phyloP scores from a whole-genome alignment of 1,140 invertebrate species.

The Meteorus sp. region DNA sequence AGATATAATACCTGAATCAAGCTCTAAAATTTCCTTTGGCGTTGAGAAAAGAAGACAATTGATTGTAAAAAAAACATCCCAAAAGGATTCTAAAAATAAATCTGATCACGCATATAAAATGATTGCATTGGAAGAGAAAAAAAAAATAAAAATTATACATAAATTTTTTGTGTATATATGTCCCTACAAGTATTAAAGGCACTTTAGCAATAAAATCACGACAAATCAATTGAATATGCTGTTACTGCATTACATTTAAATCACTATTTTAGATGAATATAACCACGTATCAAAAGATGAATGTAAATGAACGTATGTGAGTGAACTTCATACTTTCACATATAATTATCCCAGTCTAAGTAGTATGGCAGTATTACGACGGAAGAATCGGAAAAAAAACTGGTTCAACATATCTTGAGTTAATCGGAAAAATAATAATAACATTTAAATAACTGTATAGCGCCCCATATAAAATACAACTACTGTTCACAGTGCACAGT shows the following conservation, averaged over 20 bases:
- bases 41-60: too few species aligned
- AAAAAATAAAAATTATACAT: background rate
- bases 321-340: background rate
- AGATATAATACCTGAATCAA: too few species aligned
- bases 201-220: conserved; percentile 25
- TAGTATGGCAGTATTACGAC: conserved; percentile 46
- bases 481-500: too few species aligned
- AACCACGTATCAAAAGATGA: conserved; percentile 8
- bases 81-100: too few species aligned
- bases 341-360: conserved; percentile 29
- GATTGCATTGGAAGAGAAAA: background rate
- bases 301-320: conserved; percentile 1
- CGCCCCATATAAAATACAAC: conserved; percentile 15
- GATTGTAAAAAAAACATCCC: too few species aligned
- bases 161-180: background rate
- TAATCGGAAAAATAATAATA: too few species aligned
- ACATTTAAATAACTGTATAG: background rate
- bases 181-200: conserved; percentile 10
- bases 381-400: conserved; percentile 32
- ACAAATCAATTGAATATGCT: conserved; percentile 13
- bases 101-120: too few species aligned
- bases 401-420: conserved; percentile 34
- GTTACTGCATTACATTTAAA: conserved; percentile 5
- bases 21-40: too few species aligned
- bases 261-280: background rate